These are phyloP conservation scores for Leuctra nigra DNA, from an alignment of 2,888 invertebrate species.

Conservation along the genomic window DNA sequence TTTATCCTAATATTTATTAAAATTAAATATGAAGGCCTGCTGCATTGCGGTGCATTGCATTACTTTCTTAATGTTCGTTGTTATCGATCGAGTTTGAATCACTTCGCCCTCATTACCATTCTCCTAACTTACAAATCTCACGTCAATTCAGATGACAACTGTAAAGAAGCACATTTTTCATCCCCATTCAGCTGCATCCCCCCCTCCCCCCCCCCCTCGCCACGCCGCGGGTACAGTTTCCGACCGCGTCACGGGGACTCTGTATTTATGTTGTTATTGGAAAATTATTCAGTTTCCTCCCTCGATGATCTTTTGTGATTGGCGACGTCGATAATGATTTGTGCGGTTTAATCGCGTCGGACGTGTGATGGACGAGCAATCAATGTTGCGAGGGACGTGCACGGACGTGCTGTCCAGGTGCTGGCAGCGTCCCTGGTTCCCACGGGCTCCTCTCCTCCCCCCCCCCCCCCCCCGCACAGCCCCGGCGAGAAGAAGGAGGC, in stretches of 20 bases:
- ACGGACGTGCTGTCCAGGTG: not conserved
- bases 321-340: not conserved
- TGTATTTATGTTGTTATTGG: too few species aligned
- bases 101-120: too few species aligned
- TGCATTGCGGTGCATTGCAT: too few species aligned
- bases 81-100: too few species aligned
- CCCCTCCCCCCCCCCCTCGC: not conserved
- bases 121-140: too few species aligned
- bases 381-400: not conserved
- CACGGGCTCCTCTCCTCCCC: not conserved
- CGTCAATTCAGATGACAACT: too few species aligned
- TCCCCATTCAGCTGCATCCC: not conserved
- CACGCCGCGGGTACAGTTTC: not conserved
- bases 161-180: too few species aligned
- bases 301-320: not conserved
- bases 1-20: too few species aligned
- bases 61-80: too few species aligned
- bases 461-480: not conserved
- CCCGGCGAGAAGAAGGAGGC: conserved; percentile 16
- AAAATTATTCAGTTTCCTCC: too few species aligned
- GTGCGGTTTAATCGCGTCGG: not conserved
- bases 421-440: not conserved
- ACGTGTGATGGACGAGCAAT: not conserved
- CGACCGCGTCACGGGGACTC: too few species aligned
- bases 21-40: too few species aligned